Percentiles rank a stretch among this genome's conserved stretches.
These are phyloP conservation scores for Epizoanthus scotinus DNA, from an alignment of 92 coral and sea anemone genomes.

Conservation along the genomic window DNA sequence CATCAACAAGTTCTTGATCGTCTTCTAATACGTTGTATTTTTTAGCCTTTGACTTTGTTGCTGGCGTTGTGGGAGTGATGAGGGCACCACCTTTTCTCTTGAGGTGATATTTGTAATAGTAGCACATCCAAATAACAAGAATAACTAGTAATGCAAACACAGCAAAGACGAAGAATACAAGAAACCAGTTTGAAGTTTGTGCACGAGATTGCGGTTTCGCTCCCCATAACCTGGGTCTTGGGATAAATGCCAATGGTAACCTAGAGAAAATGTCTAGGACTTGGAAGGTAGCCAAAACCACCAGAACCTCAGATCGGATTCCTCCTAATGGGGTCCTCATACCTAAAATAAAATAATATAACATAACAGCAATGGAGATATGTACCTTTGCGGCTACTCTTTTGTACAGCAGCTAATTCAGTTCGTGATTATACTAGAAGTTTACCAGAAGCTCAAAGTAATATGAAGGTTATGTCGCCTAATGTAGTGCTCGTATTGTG, in stretches of 20 bases:
- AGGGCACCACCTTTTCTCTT: slow-evolving; percentile 20
- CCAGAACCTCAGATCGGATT: not conserved
- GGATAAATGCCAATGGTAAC: slow-evolving; percentile 21
- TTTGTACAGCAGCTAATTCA: too few relatives aligned
- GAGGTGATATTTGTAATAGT: slow-evolving; percentile 27
- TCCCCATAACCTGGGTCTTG: slow-evolving; percentile 9
- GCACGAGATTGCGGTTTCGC: slow-evolving; percentile 10
- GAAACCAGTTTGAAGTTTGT: not conserved
- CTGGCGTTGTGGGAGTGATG: not conserved
- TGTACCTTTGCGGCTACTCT: not conserved
- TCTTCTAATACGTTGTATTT: slow-evolving; percentile 17
- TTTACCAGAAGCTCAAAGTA: too few relatives aligned
- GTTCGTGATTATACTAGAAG: too few relatives aligned
- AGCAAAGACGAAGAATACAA: not conserved
- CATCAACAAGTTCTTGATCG: not conserved
- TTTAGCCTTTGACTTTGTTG: not conserved
- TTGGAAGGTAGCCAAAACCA: not conserved
- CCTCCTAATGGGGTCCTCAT: slow-evolving; percentile 31
- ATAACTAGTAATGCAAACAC: not conserved
- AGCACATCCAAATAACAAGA: slow-evolving; percentile 33
- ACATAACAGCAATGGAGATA: not conserved
- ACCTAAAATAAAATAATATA: not conserved
- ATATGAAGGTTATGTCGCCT: too few relatives aligned
- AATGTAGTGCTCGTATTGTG: too few relatives aligned
- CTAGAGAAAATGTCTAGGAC: slow-evolving; percentile 35